Conservation (phyloP, 2,888 invertebrate genomes). For the Polietes domitor region DNA sequence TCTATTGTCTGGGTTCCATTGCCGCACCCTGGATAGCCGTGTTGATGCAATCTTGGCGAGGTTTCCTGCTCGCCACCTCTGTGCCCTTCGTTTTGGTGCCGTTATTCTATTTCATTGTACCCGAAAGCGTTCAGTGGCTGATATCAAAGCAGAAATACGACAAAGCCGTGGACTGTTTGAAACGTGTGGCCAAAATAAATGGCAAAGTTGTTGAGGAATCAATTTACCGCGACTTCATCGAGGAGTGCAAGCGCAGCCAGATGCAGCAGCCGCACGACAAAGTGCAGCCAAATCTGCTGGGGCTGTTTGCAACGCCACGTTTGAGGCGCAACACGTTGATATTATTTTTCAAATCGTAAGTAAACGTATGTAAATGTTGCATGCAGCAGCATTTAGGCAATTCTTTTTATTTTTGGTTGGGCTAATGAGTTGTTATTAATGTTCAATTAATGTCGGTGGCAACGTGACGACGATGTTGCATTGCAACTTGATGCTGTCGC, state of each 20-base stretch:
- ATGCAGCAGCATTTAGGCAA: background rate
- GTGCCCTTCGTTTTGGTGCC: conserved; percentile 81
- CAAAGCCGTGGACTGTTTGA: conserved; percentile 82
- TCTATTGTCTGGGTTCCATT: conserved; percentile 83
- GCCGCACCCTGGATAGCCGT: conserved; percentile 82
- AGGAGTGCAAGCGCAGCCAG: conserved; percentile 73
- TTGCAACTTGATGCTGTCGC: background rate
- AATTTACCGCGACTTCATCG: conserved; percentile 73
- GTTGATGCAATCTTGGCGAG: conserved; percentile 81
- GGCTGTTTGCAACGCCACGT: conserved; percentile 82
- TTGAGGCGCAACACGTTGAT: conserved; percentile 81
- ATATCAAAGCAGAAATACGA: conserved; percentile 82
- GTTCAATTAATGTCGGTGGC: conserved; percentile 42
- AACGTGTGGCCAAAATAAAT: conserved; percentile 82
- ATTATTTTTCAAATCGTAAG: conserved; percentile 84
- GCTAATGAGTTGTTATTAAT: conserved; percentile 50
- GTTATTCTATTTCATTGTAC: conserved; percentile 82
- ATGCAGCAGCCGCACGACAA: conserved; percentile 64
- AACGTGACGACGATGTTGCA: conserved; percentile 37
- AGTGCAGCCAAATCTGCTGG: conserved; percentile 79
- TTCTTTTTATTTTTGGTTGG: too few species aligned
- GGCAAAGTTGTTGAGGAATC: conserved; percentile 79
- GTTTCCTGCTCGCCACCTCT: conserved; percentile 82
- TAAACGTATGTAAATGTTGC: conserved; percentile 56
- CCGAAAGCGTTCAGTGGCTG: conserved; percentile 84